Evolutionary conservation across 2,888 invertebrate species (phyloP).

Genomic region (Euplexia lucipara): DNA sequence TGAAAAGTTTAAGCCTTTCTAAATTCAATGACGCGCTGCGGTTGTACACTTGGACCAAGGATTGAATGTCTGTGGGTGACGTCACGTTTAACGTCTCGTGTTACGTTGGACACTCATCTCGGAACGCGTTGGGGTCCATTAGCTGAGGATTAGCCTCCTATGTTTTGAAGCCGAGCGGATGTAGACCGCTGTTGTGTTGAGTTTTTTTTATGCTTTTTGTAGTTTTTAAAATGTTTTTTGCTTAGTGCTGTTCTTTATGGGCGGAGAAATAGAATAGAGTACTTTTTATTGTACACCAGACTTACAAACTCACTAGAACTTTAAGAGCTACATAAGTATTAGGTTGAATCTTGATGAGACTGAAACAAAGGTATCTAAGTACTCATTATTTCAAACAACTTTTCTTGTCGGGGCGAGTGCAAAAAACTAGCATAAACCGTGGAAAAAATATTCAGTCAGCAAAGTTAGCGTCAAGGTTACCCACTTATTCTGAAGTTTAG

Average conservation of each 20-base stretch:
- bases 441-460: too few relatives aligned
- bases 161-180: constrained; percentile 14
- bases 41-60: constrained; percentile 43
- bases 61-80: constrained; percentile 61
- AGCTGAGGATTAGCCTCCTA: constrained; percentile 28
- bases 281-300: too few relatives aligned
- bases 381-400: too few relatives aligned
- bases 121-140: constrained; percentile 44
- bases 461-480: too few relatives aligned
- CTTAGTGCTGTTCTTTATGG: not conserved
- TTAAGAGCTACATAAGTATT: too few relatives aligned
- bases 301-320: too few relatives aligned
- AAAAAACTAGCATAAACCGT: too few relatives aligned
- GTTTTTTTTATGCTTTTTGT: constrained; percentile 1
- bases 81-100: constrained; percentile 45
- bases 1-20: constrained; percentile 67
- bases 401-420: too few relatives aligned
- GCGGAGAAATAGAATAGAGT: too few relatives aligned
- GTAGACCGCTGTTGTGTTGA: constrained; percentile 11
- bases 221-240: not conserved
- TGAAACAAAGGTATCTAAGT: too few relatives aligned
- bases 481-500: too few relatives aligned
- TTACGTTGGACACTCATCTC: constrained; percentile 47
- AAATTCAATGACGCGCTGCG: constrained; percentile 70
- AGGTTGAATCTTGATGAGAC: too few relatives aligned